Percentiles rank a stretch among this genome's conserved stretches.
phyloP scores from a whole-genome alignment of 2,888 invertebrate species.

The Anthophora plumipes region DNA sequence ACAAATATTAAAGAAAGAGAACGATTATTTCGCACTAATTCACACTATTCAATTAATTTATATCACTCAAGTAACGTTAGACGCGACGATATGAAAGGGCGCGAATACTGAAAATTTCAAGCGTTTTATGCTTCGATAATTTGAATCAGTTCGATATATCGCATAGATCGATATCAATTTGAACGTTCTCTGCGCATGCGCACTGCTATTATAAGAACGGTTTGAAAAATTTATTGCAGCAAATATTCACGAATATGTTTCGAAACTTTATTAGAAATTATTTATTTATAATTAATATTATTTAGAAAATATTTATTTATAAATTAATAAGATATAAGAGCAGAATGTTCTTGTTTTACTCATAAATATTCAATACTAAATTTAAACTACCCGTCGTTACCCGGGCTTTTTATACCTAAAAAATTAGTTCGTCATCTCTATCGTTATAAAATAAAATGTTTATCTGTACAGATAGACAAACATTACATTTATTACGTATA shows the following conservation, averaged over 20 bases:
- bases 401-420: too few relatives aligned
- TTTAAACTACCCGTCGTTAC: too few relatives aligned
- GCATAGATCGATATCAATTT: constrained; percentile 29
- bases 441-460: too few relatives aligned
- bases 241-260: background rate
- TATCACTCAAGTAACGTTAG: background rate
- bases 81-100: background rate
- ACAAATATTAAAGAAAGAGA: background rate
- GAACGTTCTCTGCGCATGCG: background rate
- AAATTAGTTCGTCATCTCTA: too few relatives aligned
- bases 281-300: background rate
- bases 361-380: background rate
- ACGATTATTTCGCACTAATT: background rate
- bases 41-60: background rate
- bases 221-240: background rate
- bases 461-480: too few relatives aligned
- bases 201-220: background rate
- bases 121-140: constrained; percentile 13
- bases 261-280: background rate
- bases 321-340: background rate
- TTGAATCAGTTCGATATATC: constrained; percentile 24
- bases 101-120: background rate
- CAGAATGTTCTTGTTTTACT: background rate
- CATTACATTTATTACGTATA: too few relatives aligned
- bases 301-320: background rate